Conservation (phyloP, 2,113 vertebrate species). For the Turnix velox region DNA sequence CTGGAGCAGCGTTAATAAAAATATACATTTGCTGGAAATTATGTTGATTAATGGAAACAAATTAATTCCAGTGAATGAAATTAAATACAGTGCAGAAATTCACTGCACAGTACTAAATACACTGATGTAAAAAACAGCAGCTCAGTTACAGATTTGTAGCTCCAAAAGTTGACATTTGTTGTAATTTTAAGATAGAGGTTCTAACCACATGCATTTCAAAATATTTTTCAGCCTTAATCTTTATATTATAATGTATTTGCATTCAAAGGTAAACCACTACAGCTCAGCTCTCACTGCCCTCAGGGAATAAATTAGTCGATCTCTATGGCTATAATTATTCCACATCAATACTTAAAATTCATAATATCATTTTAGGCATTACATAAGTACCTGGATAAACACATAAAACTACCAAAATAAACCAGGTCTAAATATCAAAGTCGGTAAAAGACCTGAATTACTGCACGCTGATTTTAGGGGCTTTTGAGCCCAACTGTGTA, state of each 20-base stretch:
- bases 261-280: constrained; percentile 71
- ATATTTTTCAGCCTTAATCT: constrained; percentile 61
- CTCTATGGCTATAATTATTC: constrained; percentile 57
- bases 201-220: constrained; percentile 48
- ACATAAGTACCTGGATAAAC: constrained; percentile 36
- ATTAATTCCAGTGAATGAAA: constrained; percentile 63
- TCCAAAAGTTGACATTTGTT: constrained; percentile 54
- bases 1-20: constrained; percentile 53
- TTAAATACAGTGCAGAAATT: constrained; percentile 64
- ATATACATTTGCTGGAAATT: constrained; percentile 57
- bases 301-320: constrained; percentile 78
- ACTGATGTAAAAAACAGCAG: constrained; percentile 20
- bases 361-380: constrained; percentile 36
- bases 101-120: constrained; percentile 24
- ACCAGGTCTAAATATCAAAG: constrained; percentile 66
- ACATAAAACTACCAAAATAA: constrained; percentile 69
- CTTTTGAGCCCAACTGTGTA: constrained; percentile 70
- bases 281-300: constrained; percentile 71
- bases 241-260: constrained; percentile 67
- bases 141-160: neutral
- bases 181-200: constrained; percentile 29
- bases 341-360: constrained; percentile 70
- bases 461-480: constrained; percentile 68
- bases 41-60: constrained; percentile 59
- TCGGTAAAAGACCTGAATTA: constrained; percentile 65